Base-by-base conservation (phyloP, 2,113 vertebrate species). In the Pogonocichla stellata region DNA sequence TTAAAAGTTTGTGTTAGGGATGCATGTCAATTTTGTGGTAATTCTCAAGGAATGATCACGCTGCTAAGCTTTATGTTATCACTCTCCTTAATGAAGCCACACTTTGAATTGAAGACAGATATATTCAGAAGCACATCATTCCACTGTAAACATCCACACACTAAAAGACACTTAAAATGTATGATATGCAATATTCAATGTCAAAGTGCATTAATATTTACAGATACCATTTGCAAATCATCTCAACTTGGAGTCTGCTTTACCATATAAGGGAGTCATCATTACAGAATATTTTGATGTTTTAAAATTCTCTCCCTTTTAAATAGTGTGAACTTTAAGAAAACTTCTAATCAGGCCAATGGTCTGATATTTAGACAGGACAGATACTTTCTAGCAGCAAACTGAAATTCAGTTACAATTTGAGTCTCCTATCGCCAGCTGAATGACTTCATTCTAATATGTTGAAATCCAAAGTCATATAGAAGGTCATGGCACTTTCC, bases 121-220 rank as follows among this genome's bases (percentile, higher is more conserved):
- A 14, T 81, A 45, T 14, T 54, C 73, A 82, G 85, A 34, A 84
- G 60, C 9, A 66, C 42, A 70, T 88, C 20, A 28, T 91, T 79
- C 80, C 38, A 42, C 66, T 65, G 69, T 87, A 92, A 97, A 87
- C 54, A 85, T 85, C 45, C 31, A 54, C 48, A 64, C 12, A 5
- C 79, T 77, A 26, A 87, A 88, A 95, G 80, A 1, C 65, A 88
- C 47, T 96, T 93, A 43, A 90, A 88, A 94, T 96, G 85, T 38
- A 93, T 93, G 79, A 83, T 77, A 83, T 92, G 69, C n/a, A 3
- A 40, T 43, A 62, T 85, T 87, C 78, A 79, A 29, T 94, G 75
- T 92, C 93, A 82, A 87, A 94, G 91, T 81, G 43, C 92, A 90
- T 96, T 95, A 95, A 92, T 96, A 93, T 93, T 96, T 95, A 91